These are phyloP conservation scores for Thysanoteuthis rhombus DNA, from an alignment of 2,888 invertebrate genomes.

Conservation along the genomic window DNA sequence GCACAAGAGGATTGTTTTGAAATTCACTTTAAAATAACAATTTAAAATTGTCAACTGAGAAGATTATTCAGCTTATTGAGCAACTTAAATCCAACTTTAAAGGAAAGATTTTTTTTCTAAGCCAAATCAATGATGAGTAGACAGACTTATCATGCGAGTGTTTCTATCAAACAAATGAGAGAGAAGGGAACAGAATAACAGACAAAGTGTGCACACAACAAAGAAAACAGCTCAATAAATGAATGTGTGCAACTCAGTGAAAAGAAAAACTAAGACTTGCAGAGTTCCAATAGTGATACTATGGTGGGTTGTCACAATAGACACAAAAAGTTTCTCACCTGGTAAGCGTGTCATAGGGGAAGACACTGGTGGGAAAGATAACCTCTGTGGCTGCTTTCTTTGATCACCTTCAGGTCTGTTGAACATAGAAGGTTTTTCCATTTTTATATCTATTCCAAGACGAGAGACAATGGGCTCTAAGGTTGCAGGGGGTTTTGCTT, in stretches of 20 bases:
- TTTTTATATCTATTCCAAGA: slow-evolving; percentile 61
- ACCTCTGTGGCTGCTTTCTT: slow-evolving; percentile 45
- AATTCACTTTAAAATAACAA: background rate
- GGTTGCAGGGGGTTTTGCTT: slow-evolving; percentile 41
- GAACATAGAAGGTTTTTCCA: slow-evolving; percentile 59
- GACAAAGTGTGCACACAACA: background rate
- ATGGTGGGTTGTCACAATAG: slow-evolving; percentile 26
- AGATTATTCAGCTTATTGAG: background rate
- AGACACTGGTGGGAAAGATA: slow-evolving; percentile 48
- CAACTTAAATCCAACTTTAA: background rate
- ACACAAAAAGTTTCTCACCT: slow-evolving; percentile 31
- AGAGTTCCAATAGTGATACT: slow-evolving; percentile 25
- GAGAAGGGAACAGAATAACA: background rate
- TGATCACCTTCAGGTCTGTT: slow-evolving; percentile 46
- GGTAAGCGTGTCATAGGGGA: slow-evolving; percentile 35
- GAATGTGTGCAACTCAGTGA: background rate
- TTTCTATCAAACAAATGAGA: background rate
- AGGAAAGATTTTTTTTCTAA: background rate
- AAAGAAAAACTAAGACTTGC: slow-evolving; percentile 22
- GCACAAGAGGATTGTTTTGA: background rate
- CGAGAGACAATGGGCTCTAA: slow-evolving; percentile 57
- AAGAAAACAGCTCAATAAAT: background rate
- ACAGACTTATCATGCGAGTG: background rate
- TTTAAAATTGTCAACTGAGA: background rate
- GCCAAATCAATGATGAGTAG: background rate